phyloP scores from a whole-genome alignment of 2,797 vertebrate species.

The Propithecus deckenii region DNA sequence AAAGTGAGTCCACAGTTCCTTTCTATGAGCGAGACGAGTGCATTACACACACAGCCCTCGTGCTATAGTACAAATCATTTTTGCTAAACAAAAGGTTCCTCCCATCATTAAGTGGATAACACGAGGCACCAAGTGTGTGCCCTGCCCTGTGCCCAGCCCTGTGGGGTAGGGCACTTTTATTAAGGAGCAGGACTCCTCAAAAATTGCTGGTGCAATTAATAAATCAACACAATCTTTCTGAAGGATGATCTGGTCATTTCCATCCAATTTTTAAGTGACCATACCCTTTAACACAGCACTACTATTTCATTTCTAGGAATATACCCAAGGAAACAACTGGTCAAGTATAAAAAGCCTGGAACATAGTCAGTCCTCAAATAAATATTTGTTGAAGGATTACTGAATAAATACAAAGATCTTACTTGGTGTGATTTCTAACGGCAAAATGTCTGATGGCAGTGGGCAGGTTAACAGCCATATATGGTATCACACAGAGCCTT shows the following conservation, averaged over 20 bases:
- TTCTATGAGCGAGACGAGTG: neutral
- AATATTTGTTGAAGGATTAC: neutral
- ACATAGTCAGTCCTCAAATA: neutral
- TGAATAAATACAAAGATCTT: neutral
- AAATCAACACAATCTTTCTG: neutral
- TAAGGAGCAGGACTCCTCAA: neutral
- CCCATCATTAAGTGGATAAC: neutral
- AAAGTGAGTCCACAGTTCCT: too few relatives aligned
- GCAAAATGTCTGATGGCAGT: neutral
- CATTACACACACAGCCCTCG: too few relatives aligned
- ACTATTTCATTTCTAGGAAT: neutral
- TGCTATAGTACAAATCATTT: neutral
- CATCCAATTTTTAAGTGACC: neutral
- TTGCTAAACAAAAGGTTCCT: neutral
- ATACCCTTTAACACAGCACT: neutral
- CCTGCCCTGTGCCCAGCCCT: neutral
- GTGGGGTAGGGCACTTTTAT: too few relatives aligned
- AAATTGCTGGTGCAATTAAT: accelerated
- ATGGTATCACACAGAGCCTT: neutral
- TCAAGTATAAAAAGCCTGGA: neutral
- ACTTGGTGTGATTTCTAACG: neutral
- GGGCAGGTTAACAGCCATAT: neutral
- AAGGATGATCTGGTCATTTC: neutral
- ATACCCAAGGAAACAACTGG: neutral
- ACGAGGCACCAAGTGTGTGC: neutral